These are phyloP conservation scores for Glareola pratincola DNA, from an alignment of 2,113 vertebrate species.

Conservation along the genomic window DNA sequence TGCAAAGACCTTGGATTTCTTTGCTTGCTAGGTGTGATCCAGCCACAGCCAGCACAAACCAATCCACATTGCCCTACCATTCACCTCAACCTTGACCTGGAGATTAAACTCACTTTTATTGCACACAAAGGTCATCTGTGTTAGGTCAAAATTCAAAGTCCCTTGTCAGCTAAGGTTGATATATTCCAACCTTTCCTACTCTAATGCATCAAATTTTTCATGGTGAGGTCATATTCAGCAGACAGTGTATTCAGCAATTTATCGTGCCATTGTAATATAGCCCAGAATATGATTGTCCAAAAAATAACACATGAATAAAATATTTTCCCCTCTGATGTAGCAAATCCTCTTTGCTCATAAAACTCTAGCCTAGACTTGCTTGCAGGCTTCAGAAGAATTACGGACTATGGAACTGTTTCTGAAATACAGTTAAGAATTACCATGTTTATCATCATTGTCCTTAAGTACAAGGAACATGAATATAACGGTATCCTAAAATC, in stretches of 20 bases:
- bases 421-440: constrained; percentile 33
- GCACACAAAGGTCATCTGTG: constrained; percentile 77
- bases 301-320: constrained; percentile 74
- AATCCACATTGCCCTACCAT: constrained; percentile 33
- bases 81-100: constrained; percentile 79
- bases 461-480: neutral
- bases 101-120: constrained; percentile 83
- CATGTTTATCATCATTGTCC: constrained; percentile 10
- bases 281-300: constrained; percentile 70
- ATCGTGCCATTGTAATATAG: constrained; percentile 71
- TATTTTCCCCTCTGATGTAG: constrained; percentile 57
- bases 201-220: constrained; percentile 82
- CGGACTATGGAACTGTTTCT: neutral
- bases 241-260: constrained; percentile 81
- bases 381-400: constrained; percentile 42
- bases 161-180: constrained; percentile 82
- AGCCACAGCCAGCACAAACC: constrained; percentile 30
- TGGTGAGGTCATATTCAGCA: constrained; percentile 81
- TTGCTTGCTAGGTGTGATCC: constrained; percentile 43
- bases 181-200: constrained; percentile 81
- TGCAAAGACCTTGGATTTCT: constrained; percentile 19
- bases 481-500: neutral
- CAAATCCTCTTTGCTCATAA: constrained; percentile 39
- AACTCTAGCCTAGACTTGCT: constrained; percentile 10
- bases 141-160: constrained; percentile 82